Evolutionary conservation across 2,888 invertebrate species (phyloP).

Genomic region (Conus canariensis): DNA sequence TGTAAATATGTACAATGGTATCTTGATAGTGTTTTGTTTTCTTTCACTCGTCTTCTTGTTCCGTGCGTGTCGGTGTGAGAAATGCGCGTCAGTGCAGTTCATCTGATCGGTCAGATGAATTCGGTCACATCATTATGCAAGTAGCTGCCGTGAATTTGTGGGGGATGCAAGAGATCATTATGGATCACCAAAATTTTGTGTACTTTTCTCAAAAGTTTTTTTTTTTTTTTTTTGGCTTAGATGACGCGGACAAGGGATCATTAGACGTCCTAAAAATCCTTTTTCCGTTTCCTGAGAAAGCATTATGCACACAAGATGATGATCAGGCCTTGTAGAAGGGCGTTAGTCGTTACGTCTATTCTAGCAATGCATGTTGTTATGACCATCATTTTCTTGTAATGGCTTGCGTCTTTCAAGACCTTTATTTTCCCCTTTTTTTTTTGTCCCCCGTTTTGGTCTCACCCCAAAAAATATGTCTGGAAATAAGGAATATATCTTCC

Average conservation of each 20-base stretch:
- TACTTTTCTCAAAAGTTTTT: background rate
- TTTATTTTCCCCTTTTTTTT: background rate
- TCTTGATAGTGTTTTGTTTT: background rate
- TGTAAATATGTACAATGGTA: conserved; percentile 1
- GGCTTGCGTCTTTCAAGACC: background rate
- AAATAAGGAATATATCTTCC: too few species aligned
- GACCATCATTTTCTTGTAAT: background rate
- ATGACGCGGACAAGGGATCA: too few species aligned
- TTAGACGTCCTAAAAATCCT: background rate
- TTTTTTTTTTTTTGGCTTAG: background rate
- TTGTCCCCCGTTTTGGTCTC: background rate
- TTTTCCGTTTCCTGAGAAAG: background rate
- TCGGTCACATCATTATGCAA: conserved; percentile 23
- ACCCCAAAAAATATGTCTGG: too few species aligned
- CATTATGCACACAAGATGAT: background rate
- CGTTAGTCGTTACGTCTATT: background rate
- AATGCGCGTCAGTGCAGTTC: background rate
- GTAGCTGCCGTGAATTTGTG: background rate
- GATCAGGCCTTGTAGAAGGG: background rate
- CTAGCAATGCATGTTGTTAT: background rate
- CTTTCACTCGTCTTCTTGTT: background rate
- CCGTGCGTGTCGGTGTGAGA: background rate
- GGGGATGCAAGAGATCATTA: background rate
- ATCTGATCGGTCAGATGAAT: background rate
- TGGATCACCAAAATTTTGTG: background rate